A percentile compares a stretch with the other conserved stretches of the same genome.
Evolutionary conservation across 2,797 vertebrate genomes (phyloP).

Genomic region (Brachyrhaphis roseni): DNA sequence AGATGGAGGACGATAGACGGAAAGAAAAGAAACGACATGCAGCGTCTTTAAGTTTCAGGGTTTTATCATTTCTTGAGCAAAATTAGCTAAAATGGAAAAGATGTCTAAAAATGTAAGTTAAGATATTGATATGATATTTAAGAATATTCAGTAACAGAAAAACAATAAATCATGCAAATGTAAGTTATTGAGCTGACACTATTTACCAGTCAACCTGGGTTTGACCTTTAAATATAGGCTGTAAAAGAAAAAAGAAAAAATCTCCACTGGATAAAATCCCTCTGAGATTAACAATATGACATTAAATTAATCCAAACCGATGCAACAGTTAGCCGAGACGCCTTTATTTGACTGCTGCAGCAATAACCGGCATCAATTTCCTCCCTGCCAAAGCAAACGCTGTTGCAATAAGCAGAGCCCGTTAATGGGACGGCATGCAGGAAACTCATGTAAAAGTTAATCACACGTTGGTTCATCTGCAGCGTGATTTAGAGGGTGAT

Average conservation of each 20-base stretch:
- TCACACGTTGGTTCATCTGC: slow-evolving; percentile 44
- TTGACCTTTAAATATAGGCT: background rate
- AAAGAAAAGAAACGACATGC: background rate
- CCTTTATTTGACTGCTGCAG: slow-evolving; percentile 40
- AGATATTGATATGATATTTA: too few species aligned
- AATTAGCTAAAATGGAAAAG: too few species aligned
- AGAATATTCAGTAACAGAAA: too few species aligned
- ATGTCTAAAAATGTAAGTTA: too few species aligned
- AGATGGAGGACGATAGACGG: background rate
- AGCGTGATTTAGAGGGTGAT: slow-evolving; percentile 49
- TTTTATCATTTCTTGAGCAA: background rate
- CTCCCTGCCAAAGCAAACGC: slow-evolving; percentile 28
- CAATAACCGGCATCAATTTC: slow-evolving; percentile 45
- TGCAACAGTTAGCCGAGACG: background rate
- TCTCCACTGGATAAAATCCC: background rate
- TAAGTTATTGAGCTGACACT: too few species aligned
- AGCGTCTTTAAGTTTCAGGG: background rate
- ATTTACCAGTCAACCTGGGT: background rate
- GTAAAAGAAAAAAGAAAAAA: background rate
- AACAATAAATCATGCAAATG: too few species aligned
- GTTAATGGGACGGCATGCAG: slow-evolving; percentile 37
- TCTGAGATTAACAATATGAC: slow-evolving; percentile 12
- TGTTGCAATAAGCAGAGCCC: slow-evolving; percentile 24
- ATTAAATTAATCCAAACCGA: slow-evolving; percentile 18
- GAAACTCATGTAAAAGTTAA: slow-evolving; percentile 47